Conservation (phyloP, 2,113 vertebrate species). For the Perca schrenkii region DNA sequence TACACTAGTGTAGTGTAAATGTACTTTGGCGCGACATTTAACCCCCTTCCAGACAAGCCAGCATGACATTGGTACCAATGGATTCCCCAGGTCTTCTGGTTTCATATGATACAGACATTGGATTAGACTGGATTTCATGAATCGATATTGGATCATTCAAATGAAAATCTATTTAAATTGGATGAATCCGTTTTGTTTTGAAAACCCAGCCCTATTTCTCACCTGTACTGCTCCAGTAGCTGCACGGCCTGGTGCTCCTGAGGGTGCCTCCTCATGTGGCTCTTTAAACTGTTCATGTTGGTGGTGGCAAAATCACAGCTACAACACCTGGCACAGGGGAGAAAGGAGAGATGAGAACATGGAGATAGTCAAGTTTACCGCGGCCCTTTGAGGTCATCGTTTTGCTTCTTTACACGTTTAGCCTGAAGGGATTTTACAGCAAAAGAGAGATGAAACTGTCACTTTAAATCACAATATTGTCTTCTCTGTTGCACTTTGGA, state of each 20-base stretch:
- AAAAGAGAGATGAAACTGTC: constrained; percentile 37
- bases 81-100: too few species aligned
- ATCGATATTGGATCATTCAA: too few species aligned
- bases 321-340: constrained; percentile 80
- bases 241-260: constrained; percentile 91
- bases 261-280: constrained; percentile 90
- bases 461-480: constrained; percentile 40
- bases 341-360: background rate
- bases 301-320: constrained; percentile 91
- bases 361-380: constrained; percentile 13
- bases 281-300: constrained; percentile 92
- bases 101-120: too few species aligned
- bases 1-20: too few species aligned
- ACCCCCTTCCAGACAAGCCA: too few species aligned
- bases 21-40: too few species aligned
- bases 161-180: too few species aligned
- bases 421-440: constrained; percentile 38
- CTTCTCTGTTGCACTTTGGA: constrained; percentile 17
- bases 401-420: constrained; percentile 25
- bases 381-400: constrained; percentile 29
- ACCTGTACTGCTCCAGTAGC: constrained; percentile 92
- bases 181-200: too few species aligned
- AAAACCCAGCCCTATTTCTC: constrained; percentile 19
- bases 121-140: too few species aligned
- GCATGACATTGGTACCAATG: too few species aligned